Evolutionary conservation across 1,140 invertebrate species (phyloP), one percentile per base, ranked within the genome.

Genomic region (Tetramorium simillimum): DNA sequence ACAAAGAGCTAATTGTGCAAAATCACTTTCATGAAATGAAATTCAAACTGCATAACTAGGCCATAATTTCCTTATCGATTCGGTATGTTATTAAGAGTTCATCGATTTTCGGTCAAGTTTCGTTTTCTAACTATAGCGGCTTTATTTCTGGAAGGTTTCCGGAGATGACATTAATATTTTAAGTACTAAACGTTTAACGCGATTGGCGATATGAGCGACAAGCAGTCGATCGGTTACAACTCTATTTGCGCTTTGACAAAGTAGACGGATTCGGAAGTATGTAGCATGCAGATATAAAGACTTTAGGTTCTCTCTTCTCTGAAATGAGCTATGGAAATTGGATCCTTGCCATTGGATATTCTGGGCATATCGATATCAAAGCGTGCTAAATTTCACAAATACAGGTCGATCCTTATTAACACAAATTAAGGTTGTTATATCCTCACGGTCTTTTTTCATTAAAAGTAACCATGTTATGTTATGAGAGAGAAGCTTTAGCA

Each of bases 111-210:
- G 0, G 1, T 81, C 40, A 40, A 56, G 9, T 18, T 14, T 46
- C 2, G 9, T 60, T 84, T 69, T 84, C 12, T 3, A 40, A 37
- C 10, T 46, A 33, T 56, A 49, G 60, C 40, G 3, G n/a, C n/a
- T 70, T 49, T 75, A 73, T 84, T 75, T 75, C 69, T 60, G 28
- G 18, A 82, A 73, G 28, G 73, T 84, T 84, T 62, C 53, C n/a
- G 58, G n/a, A 60, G 53, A 73, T 73, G 28, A 84, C 53, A 6
- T 84, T 84, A 84, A 84, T 84, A 84, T 62, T 84, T 84, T 49
- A 84, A 84, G 9, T 72, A 84, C 53, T 62, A 33, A 46, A 33
- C 49, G 24, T 60, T 49, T 60, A 84, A 75, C 3, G 14, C 18
- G 14, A 81, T 43, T 75, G 69, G 14, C 53, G 60, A 21, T 28